Percentiles rank a stretch among this genome's conserved stretches.
Evolutionary conservation across 23 tunicate species (phyloP).

Genomic region (Styela plicata): DNA sequence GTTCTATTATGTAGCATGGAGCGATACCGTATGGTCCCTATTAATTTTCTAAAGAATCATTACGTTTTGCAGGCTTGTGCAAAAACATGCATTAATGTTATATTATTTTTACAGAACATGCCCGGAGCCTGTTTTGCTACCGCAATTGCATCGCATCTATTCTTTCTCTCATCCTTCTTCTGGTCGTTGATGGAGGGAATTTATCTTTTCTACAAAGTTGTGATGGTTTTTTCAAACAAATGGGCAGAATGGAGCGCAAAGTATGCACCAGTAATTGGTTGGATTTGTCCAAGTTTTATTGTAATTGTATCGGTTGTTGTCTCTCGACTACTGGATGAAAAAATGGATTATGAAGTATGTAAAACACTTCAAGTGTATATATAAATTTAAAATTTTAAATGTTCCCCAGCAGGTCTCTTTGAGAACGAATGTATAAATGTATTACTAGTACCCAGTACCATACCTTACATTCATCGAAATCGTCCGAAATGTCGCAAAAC

Average conservation of each 20-base stretch:
- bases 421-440: no score
- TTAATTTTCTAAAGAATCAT: no score
- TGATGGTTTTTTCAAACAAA: constrained; percentile 58
- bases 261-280: constrained; percentile 60
- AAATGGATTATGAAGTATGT: not conserved
- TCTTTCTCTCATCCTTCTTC: constrained; percentile 70
- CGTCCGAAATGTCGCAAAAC: no score
- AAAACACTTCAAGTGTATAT: no score
- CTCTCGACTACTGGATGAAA: constrained; percentile 19
- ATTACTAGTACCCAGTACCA: no score
- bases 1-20: no score
- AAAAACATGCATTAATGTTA: no score
- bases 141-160: constrained; percentile 60
- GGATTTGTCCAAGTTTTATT: constrained; percentile 50
- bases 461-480: no score
- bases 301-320: constrained; percentile 36
- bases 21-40: no score
- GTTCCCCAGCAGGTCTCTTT: no score
- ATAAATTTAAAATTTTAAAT: not conserved
- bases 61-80: no score
- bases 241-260: constrained; percentile 46
- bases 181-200: constrained; percentile 85
- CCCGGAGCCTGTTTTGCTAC: constrained; percentile 39
- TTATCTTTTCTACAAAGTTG: constrained; percentile 81
- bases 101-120: constrained; percentile 21